Evolutionary conservation across 2,797 vertebrate species (phyloP).

Genomic region (Melanogrammus aeglefinus): DNA sequence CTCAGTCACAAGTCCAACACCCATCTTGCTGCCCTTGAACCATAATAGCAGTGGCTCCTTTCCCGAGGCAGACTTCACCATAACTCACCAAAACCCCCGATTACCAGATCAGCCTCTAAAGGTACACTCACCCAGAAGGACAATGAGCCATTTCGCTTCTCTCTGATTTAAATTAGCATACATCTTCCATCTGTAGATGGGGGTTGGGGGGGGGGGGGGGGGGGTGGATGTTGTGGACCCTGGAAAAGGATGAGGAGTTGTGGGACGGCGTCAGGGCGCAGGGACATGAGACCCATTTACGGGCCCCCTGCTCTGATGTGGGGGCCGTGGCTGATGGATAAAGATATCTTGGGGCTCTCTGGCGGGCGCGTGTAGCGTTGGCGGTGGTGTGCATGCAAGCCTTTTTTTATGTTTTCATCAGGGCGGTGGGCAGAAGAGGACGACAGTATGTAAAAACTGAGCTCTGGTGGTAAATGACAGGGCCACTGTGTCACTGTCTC

Average conservation of each 20-base stretch:
- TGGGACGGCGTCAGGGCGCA: conserved; percentile 24
- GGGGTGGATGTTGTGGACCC: background rate
- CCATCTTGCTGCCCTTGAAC: no score
- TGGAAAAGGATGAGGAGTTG: background rate
- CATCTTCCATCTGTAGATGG: conserved; percentile 37
- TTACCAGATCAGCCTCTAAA: no score
- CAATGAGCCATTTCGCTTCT: conserved; percentile 19
- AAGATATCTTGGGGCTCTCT: conserved; percentile 38
- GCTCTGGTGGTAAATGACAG: conserved; percentile 42
- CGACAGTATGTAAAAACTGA: conserved; percentile 51
- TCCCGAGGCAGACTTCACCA: no score
- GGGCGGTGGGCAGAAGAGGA: conserved; percentile 44
- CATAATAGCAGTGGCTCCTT: no score
- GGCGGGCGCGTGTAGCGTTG: background rate
- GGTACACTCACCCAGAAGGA: conserved; percentile 32
- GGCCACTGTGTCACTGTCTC: conserved; percentile 50
- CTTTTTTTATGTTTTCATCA: conserved; percentile 46
- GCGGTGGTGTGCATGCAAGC: background rate
- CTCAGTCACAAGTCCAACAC: no score
- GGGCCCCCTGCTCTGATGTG: background rate
- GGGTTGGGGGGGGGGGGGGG: background rate
- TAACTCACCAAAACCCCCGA: no score
- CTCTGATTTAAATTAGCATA: conserved; percentile 45
- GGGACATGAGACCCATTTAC: conserved; percentile 49
- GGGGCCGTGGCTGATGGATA: conserved; percentile 49